Evolutionary conservation across 2,113 vertebrate species (phyloP).

Genomic region (Odontophorus gujanensis): DNA sequence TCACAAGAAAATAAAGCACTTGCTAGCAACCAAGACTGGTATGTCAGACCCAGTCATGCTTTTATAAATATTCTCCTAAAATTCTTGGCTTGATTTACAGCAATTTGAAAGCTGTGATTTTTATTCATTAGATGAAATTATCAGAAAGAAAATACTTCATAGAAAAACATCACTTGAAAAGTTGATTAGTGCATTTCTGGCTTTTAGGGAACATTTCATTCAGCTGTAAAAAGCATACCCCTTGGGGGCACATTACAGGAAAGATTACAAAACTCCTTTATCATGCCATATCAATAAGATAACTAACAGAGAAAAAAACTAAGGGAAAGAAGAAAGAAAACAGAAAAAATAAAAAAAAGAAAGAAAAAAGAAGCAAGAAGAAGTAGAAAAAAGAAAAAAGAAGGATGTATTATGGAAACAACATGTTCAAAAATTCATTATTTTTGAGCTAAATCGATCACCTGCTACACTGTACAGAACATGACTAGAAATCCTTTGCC

Average conservation of each 20-base stretch:
- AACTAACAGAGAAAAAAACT: background rate
- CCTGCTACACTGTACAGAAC: background rate
- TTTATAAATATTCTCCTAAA: slow-evolving; percentile 4
- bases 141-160: slow-evolving; percentile 56
- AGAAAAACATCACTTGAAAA: slow-evolving; percentile 64
- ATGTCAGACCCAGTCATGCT: background rate
- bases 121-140: slow-evolving; percentile 64
- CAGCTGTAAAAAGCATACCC: background rate
- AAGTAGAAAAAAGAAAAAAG: background rate
- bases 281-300: background rate
- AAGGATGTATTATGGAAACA: background rate
- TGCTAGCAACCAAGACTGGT: background rate
- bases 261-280: background rate
- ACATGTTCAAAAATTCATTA: background rate
- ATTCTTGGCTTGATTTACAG: slow-evolving; percentile 13
- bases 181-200: slow-evolving; percentile 47
- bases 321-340: too few relatives aligned
- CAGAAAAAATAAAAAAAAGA: too few relatives aligned
- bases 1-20: slow-evolving; percentile 15
- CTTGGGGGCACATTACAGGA: background rate
- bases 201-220: slow-evolving; percentile 50
- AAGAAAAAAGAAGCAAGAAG: too few relatives aligned
- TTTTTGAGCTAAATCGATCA: background rate
- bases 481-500: background rate
- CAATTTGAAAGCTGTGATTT: slow-evolving; percentile 16